Conservation (phyloP, 2,113 vertebrate genomes). For the Meriones unguiculatus region DNA sequence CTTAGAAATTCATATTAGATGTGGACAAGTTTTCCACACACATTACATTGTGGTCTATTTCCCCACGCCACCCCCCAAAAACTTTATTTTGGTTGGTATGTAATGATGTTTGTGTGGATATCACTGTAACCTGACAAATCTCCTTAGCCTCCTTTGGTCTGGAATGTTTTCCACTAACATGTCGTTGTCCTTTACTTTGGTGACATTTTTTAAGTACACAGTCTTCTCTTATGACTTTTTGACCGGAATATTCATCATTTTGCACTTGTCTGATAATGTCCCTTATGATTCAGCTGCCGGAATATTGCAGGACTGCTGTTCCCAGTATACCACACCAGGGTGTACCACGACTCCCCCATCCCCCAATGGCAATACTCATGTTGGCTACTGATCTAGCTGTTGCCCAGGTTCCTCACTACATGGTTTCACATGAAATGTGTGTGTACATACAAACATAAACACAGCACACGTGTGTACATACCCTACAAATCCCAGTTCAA, state of each 20-base stretch:
- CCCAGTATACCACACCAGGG: background rate
- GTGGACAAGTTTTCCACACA: background rate
- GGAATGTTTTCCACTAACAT: background rate
- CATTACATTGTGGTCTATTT: background rate
- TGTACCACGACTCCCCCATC: too few relatives aligned
- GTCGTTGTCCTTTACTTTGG: background rate
- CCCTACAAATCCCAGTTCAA: background rate
- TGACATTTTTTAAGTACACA: background rate
- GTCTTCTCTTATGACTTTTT: background rate
- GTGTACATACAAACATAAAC: background rate
- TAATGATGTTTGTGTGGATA: background rate
- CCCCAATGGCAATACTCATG: background rate
- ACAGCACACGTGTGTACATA: background rate
- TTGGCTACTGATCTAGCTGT: background rate
- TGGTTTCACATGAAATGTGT: background rate
- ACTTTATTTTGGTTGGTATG: background rate
- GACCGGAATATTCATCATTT: background rate
- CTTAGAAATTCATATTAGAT: background rate
- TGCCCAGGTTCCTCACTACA: background rate
- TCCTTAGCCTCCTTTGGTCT: background rate
- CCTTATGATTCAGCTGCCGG: background rate
- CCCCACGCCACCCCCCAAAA: background rate
- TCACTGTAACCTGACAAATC: background rate
- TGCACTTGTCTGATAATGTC: background rate
- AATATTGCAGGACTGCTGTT: background rate